Conservation (phyloP, 2,888 invertebrate genomes). For the Limnephilus auricula region DNA sequence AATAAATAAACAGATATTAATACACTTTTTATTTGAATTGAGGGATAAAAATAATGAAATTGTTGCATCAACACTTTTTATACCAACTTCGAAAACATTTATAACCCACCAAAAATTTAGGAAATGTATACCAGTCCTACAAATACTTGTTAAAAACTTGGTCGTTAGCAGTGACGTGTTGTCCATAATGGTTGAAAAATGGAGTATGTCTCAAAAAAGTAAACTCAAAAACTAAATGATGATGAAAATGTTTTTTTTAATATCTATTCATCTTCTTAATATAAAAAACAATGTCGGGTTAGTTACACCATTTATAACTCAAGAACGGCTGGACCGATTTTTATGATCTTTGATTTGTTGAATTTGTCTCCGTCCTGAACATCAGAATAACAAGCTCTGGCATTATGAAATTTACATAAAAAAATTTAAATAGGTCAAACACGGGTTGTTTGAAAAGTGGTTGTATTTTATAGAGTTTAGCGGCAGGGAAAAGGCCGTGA, state of each 20-base stretch:
- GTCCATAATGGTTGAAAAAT: neutral
- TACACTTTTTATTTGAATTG: neutral
- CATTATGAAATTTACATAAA: too few relatives aligned
- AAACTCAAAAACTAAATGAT: neutral
- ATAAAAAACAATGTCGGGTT: too few relatives aligned
- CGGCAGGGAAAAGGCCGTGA: too few relatives aligned
- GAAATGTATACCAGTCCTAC: neutral
- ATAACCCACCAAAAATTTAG: neutral
- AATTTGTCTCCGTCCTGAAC: too few relatives aligned
- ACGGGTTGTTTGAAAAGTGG: too few relatives aligned
- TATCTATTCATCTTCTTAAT: too few relatives aligned
- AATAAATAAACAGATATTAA: neutral
- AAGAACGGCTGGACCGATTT: too few relatives aligned
- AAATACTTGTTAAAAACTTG: neutral
- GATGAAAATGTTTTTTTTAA: neutral
- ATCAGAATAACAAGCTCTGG: too few relatives aligned
- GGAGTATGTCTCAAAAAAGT: neutral
- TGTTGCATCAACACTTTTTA: neutral
- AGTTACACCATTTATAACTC: too few relatives aligned
- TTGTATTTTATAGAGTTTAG: too few relatives aligned
- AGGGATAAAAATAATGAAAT: neutral
- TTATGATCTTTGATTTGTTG: too few relatives aligned
- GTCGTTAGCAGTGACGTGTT: neutral
- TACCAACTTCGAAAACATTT: neutral
- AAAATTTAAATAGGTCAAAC: too few relatives aligned